Conservation (phyloP, 1,140 invertebrate genomes). For the Rhagoletis pomonella region DNA sequence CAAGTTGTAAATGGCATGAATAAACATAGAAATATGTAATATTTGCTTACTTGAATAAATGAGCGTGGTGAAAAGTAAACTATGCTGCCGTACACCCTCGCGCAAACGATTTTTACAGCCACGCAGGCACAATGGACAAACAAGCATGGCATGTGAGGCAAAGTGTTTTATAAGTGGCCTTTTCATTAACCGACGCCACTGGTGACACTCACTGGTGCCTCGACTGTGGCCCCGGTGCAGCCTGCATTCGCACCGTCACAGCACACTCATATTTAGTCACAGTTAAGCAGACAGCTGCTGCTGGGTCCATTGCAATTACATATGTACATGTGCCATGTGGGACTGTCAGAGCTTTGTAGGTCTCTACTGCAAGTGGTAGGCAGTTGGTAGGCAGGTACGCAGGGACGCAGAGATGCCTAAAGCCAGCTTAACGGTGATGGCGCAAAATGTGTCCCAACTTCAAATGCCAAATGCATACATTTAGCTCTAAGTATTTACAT, state of each 20-base stretch:
- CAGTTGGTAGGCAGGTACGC: background rate
- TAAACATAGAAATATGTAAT: conserved; percentile 27
- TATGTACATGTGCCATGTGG: background rate
- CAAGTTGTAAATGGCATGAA: conserved; percentile 41
- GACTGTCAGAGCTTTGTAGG: background rate
- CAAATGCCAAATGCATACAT: background rate
- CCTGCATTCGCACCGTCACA: background rate
- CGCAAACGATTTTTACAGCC: background rate
- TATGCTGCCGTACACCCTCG: background rate
- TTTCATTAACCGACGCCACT: conserved; percentile 33
- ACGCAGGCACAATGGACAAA: conserved; percentile 19
- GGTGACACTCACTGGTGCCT: background rate
- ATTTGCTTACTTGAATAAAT: conserved; percentile 43
- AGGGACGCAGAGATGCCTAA: background rate
- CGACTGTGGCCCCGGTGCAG: background rate
- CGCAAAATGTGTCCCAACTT: conserved; percentile 14
- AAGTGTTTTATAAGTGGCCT: conserved; percentile 52
- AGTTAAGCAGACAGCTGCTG: background rate
- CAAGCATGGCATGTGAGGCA: conserved; percentile 34
- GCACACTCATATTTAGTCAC: background rate
- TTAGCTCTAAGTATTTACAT: background rate
- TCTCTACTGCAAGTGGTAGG: conserved; percentile 17
- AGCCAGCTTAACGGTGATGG: background rate
- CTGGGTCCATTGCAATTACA: background rate
- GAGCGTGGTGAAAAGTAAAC: background rate